Evolutionary conservation across 2,113 vertebrate genomes (phyloP).

Genomic region (Melanotaenia duboulayi): DNA sequence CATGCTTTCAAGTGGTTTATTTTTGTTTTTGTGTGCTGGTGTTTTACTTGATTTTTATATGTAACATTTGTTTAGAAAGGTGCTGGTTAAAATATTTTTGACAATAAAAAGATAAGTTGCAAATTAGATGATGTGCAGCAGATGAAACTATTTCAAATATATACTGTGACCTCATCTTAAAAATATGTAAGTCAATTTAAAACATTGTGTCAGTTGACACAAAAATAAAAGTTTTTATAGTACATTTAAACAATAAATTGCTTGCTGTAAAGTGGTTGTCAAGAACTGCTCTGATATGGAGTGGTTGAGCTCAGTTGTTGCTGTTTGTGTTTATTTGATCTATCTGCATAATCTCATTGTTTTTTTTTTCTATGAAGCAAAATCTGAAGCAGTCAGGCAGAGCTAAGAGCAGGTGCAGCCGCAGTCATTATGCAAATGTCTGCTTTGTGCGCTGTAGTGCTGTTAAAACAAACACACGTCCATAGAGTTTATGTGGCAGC

Average conservation of each 20-base stretch:
- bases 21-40: neutral
- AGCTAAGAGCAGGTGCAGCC: conserved; percentile 67
- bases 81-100: conserved; percentile 16
- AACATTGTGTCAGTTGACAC: too few relatives aligned
- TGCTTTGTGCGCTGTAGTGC: conserved; percentile 56
- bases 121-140: too few relatives aligned
- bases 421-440: conserved; percentile 75
- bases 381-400: conserved; percentile 49
- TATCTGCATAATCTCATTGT: conserved; percentile 27
- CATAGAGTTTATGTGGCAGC: conserved; percentile 45
- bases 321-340: conserved; percentile 16
- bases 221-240: too few relatives aligned
- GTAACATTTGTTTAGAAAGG: too few relatives aligned
- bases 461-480: conserved; percentile 62
- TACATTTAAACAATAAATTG: neutral
- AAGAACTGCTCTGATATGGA: conserved; percentile 12
- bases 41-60: neutral
- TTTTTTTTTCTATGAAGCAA: conserved; percentile 35
- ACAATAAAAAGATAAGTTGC: too few relatives aligned
- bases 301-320: neutral
- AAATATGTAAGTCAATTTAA: too few relatives aligned
- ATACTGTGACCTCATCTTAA: too few relatives aligned
- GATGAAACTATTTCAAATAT: too few relatives aligned
- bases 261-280: neutral
- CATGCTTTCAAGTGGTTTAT: too few relatives aligned